Evolutionary conservation across 2,113 vertebrate species (phyloP).

Genomic region (Aix galericulata): DNA sequence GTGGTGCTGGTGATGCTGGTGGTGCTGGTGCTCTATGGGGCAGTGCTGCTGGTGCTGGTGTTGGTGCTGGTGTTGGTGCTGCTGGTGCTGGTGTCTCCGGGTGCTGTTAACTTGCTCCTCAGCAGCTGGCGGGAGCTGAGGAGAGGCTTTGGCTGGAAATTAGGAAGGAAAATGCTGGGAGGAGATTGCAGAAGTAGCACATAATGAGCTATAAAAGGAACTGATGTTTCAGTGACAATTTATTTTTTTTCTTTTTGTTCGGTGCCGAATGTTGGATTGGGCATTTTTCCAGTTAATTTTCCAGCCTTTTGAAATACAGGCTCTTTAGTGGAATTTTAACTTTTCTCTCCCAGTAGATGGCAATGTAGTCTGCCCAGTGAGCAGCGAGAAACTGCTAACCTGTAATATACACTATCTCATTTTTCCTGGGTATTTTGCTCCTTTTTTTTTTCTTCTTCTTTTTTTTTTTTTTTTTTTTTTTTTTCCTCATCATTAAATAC

Average conservation of each 20-base stretch:
- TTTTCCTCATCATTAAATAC: conserved; percentile 64
- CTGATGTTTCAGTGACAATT: neutral
- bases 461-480: neutral
- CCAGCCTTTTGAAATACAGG: neutral
- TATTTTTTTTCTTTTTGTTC: neutral
- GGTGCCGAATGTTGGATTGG: neutral
- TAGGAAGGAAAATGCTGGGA: conserved; percentile 19
- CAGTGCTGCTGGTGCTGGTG: no score
- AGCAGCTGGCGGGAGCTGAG: neutral
- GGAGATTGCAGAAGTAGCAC: neutral
- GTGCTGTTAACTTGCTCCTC: conserved; percentile 25
- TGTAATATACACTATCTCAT: neutral
- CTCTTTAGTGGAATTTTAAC: neutral
- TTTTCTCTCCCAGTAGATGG: conserved; percentile 73
- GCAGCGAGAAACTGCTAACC: neutral
- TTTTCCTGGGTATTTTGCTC: conserved; percentile 17
- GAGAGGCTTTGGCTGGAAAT: conserved; percentile 2
- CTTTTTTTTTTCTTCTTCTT: conserved; percentile 46
- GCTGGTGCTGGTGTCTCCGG: neutral
- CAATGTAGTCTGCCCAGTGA: conserved; percentile 67
- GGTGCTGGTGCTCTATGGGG: neutral
- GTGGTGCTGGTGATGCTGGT: no score
- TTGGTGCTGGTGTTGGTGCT: no score
- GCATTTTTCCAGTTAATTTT: conserved; percentile 5
- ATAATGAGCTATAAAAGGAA: neutral